Evolutionary conservation across 2,113 vertebrate genomes (phyloP).

Genomic region (Hystrix brachyura): DNA sequence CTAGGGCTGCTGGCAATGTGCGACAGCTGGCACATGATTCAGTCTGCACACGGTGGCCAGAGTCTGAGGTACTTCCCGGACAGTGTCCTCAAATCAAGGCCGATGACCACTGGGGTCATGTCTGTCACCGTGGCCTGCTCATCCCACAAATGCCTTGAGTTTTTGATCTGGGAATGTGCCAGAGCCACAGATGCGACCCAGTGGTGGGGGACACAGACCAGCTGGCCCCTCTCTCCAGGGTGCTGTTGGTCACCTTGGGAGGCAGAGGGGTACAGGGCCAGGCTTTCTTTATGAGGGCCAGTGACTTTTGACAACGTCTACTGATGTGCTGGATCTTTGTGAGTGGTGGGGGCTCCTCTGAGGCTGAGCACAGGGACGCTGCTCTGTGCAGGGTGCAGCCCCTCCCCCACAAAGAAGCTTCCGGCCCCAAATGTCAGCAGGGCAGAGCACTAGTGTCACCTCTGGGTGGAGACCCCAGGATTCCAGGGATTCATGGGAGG

Average conservation of each 20-base stretch:
- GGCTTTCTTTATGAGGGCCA: neutral
- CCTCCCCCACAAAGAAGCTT: neutral
- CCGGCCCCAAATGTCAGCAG: neutral
- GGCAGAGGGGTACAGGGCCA: neutral
- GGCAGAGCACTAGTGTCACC: rapidly evolving
- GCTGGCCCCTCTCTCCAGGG: neutral
- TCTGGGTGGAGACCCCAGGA: neutral
- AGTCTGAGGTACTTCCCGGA: neutral
- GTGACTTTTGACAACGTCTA: neutral
- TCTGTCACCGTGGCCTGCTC: neutral
- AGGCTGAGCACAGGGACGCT: neutral
- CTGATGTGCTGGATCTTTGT: neutral
- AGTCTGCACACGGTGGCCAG: neutral
- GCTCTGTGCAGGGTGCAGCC: neutral
- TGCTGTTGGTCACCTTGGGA: neutral
- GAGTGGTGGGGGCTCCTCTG: neutral
- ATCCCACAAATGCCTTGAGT: neutral
- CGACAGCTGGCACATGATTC: neutral
- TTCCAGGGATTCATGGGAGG: neutral
- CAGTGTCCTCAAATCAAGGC: neutral
- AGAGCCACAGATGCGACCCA: neutral
- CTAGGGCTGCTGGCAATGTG: neutral
- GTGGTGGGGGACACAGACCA: neutral
- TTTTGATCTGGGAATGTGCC: neutral
- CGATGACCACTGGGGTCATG: rapidly evolving